Percentiles rank a stretch among this genome's conserved stretches.
phyloP scores from a whole-genome alignment of 2,113 vertebrate species.

The Vimba vimba region DNA sequence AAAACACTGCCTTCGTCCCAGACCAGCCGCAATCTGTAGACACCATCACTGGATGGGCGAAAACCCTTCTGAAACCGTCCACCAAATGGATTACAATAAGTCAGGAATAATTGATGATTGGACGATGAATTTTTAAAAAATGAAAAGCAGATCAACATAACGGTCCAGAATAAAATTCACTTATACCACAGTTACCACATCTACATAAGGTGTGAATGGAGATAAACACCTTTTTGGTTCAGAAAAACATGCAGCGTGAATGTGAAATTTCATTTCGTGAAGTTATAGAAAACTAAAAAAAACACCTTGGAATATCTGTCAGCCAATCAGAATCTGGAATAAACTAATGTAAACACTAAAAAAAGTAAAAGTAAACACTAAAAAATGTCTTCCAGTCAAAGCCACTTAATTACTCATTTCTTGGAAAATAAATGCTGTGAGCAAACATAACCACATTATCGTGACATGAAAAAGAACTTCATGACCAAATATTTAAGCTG shows the following conservation, averaged over 20 bases:
- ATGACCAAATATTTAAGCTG: constrained; percentile 28
- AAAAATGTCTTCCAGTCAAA: background rate
- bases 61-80: background rate
- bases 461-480: background rate
- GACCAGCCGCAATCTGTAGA: constrained; percentile 50
- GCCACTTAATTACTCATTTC: background rate
- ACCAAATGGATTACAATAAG: background rate
- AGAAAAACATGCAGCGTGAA: background rate
- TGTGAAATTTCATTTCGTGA: background rate
- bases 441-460: background rate
- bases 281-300: background rate
- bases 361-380: background rate
- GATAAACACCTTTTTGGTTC: background rate
- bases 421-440: background rate
- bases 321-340: constrained; percentile 6
- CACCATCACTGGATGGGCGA: background rate
- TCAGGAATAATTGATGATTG: background rate
- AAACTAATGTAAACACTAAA: too few species aligned
- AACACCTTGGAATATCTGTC: background rate
- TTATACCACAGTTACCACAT: constrained; percentile 8
- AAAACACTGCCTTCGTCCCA: constrained; percentile 58
- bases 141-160: background rate
- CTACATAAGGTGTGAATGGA: background rate
- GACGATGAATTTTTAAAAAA: background rate
- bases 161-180: background rate